Evolutionary conservation across 2,797 vertebrate species (phyloP), one percentile per base, ranked within the genome.

Genomic region (Botia almorhae): DNA sequence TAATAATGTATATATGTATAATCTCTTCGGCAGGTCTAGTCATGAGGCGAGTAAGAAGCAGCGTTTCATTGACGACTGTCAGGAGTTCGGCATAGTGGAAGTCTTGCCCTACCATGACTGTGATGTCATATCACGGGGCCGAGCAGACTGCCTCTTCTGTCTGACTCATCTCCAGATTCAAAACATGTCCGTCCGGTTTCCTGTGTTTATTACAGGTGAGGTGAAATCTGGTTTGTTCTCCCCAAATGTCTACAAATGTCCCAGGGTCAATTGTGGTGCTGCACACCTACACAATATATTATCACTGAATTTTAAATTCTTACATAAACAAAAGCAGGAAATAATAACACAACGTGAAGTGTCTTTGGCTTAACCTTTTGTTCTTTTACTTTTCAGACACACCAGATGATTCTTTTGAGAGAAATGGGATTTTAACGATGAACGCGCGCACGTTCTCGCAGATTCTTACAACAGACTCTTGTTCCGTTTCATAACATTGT

Each of bases 61-160:
- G 26, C 48, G 83, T 10, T 89, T 97, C 67, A 63, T 98, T 14
- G 86, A 89, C 14, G 91, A 85, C 7, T 95, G 91, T 84, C 95
- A 95, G 74, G 94, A 95, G 7, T 84, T 85, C 0, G 93, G 94
- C n/a, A 88, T 96, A 29, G 26, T 95, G 8, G 94, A 97, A 81
- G 88, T 93, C 60, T 92, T 99, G 88, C 96, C 94, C 60, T 98
- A 97, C 85, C 98, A 99, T 7, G 79, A 92, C 46, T 99, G 98
- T 78, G 98, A 99, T 79, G 72, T 91, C 4, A 63, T 75, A 2
- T 87, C 91, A 0, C 85, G 88, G 74, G 87, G 91, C 2, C 85
- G 69, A 19, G 81, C 93, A 0, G 90, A 94, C 81, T 90, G 90
- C 76, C 8, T 95, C 7, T 78, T 67, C 3, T 99, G 98, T 89